phyloP scores from a whole-genome alignment of 1,140 invertebrate genomes.

The Panagrolaimus sp. region DNA sequence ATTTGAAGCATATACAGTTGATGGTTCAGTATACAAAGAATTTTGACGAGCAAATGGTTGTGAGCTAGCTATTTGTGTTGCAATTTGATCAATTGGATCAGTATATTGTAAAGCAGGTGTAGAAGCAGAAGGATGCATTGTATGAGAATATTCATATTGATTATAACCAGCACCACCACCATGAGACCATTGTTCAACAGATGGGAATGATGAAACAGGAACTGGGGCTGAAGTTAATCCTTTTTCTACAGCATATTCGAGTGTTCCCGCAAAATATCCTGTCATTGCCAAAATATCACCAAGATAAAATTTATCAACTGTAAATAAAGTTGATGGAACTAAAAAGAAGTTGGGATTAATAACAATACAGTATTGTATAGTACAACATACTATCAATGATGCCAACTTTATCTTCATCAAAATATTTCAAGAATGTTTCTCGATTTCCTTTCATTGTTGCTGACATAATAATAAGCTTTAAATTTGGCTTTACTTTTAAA shows the following conservation, averaged over 20 bases:
- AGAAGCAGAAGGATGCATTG: neutral
- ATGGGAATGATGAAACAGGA: neutral
- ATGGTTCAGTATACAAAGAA: too few relatives aligned
- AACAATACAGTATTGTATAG: constrained; percentile 60
- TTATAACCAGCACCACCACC: neutral
- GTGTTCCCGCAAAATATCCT: constrained; percentile 34
- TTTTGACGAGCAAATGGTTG: too few relatives aligned
- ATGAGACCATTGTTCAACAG: neutral
- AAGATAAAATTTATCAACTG: constrained; percentile 73
- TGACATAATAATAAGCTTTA: constrained; percentile 80
- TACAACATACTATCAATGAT: constrained; percentile 62
- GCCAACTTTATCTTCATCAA: constrained; percentile 73
- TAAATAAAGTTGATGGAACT: constrained; percentile 75
- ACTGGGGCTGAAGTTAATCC: too few relatives aligned
- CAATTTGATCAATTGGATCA: neutral
- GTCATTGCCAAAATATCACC: constrained; percentile 70
- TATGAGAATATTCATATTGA: neutral
- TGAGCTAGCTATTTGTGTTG: neutral
- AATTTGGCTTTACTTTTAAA: constrained; percentile 66
- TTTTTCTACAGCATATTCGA: too few relatives aligned
- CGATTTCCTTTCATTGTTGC: constrained; percentile 74
- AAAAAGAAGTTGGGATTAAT: constrained; percentile 63
- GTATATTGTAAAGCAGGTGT: neutral
- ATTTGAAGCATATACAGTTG: too few relatives aligned
- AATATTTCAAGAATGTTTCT: constrained; percentile 76